These are phyloP conservation scores for Ophioderma brevispina DNA, from an alignment of 35 echinoderm and acorn worm genomes.

Conservation along the genomic window DNA sequence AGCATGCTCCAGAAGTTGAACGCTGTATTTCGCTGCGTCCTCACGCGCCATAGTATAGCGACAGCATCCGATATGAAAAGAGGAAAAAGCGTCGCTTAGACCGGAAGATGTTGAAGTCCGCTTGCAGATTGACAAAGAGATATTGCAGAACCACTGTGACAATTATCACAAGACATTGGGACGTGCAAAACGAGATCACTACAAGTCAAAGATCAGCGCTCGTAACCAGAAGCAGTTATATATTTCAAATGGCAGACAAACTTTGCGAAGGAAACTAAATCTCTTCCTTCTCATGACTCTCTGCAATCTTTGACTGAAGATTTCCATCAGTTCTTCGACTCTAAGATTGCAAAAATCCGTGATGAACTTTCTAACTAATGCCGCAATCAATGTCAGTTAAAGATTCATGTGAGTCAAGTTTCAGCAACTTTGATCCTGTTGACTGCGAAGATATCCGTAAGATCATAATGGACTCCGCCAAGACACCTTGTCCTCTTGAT, in stretches of 20 bases:
- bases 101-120: not conserved
- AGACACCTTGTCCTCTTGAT: not conserved
- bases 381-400: not conserved
- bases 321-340: not conserved
- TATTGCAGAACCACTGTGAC: constrained; percentile 29
- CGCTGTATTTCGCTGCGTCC: constrained; percentile 14
- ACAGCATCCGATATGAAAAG: constrained; percentile 14
- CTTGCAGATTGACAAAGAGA: constrained; percentile 15
- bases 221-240: constrained; percentile 21
- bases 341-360: not conserved
- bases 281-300: not conserved
- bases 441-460: not conserved
- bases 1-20: constrained; percentile 25
- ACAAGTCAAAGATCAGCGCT: not conserved
- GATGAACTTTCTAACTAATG: not conserved
- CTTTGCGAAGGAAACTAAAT: not conserved
- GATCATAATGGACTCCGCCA: not conserved
- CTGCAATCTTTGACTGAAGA: not conserved
- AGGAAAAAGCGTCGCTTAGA: not conserved
- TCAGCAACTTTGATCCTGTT: not conserved
- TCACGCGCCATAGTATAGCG: constrained; percentile 47
- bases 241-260: constrained; percentile 6
- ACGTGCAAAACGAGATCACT: constrained; percentile 10
- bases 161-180: constrained; percentile 7
- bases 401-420: not conserved